Percentiles rank a stretch among this genome's conserved stretches.
These are phyloP conservation scores for Bucco capensis DNA, from an alignment of 2,113 vertebrate species.

Conservation along the genomic window DNA sequence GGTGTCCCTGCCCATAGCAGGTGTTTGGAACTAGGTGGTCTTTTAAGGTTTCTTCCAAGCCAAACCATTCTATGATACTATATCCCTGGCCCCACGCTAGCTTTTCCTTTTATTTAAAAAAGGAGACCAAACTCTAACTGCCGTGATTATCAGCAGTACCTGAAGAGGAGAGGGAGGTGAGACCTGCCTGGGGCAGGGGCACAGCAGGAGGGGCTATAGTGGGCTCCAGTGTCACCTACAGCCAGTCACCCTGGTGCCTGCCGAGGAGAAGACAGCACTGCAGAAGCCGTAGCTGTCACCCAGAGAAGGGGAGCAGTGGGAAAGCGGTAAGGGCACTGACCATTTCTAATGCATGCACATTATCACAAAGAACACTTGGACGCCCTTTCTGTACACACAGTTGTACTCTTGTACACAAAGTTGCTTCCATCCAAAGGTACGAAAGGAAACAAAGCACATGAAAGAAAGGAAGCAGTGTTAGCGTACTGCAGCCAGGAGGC, in stretches of 20 bases:
- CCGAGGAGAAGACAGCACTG: neutral
- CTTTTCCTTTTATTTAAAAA: neutral
- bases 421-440: neutral
- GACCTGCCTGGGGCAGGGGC: neutral
- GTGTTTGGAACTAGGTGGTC: too few relatives aligned
- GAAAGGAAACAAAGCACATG: neutral
- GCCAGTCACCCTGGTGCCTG: neutral
- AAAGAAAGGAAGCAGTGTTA: neutral
- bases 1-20: too few relatives aligned
- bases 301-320: neutral
- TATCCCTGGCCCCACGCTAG: neutral
- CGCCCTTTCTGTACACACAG: fast-evolving
- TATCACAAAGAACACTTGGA: fast-evolving
- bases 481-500: neutral
- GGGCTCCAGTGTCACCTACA: neutral
- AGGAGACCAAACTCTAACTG: neutral
- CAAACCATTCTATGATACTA: neutral
- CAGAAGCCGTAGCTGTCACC: neutral
- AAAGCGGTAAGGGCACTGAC: neutral
- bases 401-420: neutral
- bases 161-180: neutral
- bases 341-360: fast-evolving
- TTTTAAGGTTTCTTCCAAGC: too few relatives aligned
- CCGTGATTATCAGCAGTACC: neutral
- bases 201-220: neutral